Percentiles rank a stretch among this genome's conserved stretches.
phyloP scores from a whole-genome alignment of 2,888 invertebrate species.

The Yponomeuta evonymella region DNA sequence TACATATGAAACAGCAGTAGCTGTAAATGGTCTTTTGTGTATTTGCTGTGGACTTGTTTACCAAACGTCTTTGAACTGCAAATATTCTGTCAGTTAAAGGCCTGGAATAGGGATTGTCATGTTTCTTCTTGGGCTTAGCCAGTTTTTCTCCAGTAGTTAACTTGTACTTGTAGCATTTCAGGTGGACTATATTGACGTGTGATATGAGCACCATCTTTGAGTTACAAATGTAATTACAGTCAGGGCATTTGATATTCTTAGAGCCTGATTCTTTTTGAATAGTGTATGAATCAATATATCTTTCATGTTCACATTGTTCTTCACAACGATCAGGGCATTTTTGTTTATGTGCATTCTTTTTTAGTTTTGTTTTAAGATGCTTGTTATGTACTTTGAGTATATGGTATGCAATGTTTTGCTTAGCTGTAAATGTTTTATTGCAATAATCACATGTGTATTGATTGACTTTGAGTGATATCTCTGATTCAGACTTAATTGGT shows the following conservation, averaged over 20 bases:
- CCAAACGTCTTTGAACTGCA: background rate
- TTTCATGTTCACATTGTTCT: slow-evolving; percentile 2
- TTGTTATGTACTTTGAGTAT: background rate
- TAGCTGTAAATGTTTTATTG: slow-evolving; percentile 5
- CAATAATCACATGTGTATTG: slow-evolving; percentile 12
- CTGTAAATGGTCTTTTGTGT: background rate
- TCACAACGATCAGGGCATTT: slow-evolving; percentile 7
- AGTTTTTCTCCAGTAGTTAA: background rate
- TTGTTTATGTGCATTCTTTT: background rate
- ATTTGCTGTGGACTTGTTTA: background rate
- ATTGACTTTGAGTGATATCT: background rate
- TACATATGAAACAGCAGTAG: slow-evolving; percentile 1
- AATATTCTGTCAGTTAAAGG: background rate
- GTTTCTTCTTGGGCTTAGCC: background rate
- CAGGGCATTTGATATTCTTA: background rate
- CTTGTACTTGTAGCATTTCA: slow-evolving; percentile 3
- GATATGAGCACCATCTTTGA: background rate
- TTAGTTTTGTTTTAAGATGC: background rate
- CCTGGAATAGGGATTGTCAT: background rate
- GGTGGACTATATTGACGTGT: slow-evolving; percentile 10
- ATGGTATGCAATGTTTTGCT: background rate
- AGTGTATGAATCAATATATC: background rate
- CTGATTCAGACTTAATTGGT: background rate
- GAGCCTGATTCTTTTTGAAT: background rate
- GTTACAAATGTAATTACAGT: slow-evolving; percentile 4